Conservation (phyloP, 1,140 invertebrate species). For the Marisa cornuarietis region DNA sequence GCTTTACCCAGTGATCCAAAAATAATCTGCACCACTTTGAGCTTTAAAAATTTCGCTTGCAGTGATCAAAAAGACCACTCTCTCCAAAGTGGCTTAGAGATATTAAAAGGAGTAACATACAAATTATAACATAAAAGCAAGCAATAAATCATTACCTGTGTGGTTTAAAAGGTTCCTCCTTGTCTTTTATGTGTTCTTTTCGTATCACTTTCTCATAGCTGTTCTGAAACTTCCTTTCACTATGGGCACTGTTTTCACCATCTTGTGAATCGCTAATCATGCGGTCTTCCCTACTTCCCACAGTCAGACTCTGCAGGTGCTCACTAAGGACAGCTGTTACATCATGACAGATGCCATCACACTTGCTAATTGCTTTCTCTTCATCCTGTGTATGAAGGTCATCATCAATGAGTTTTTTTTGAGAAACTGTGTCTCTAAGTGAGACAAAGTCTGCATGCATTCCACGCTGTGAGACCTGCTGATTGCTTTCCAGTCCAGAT, state of each 20-base stretch:
- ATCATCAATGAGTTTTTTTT: background rate
- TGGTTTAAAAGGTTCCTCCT: slow-evolving; percentile 13
- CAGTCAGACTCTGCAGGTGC: background rate
- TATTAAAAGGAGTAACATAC: background rate
- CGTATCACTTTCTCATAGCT: slow-evolving; percentile 10
- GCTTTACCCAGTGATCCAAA: no score
- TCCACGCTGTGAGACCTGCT: background rate
- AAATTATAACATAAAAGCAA: background rate
- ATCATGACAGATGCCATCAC: background rate
- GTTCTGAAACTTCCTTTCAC: slow-evolving; percentile 2
- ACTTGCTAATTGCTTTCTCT: no score
- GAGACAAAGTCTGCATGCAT: background rate
- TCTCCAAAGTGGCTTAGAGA: background rate
- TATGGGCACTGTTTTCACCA: background rate
- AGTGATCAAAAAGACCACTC: no score
- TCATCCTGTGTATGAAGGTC: no score
- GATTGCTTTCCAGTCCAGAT: background rate
- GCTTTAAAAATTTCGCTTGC: no score
- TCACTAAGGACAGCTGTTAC: background rate
- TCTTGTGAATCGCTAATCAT: background rate
- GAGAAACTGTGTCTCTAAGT: background rate
- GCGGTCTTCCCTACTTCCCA: background rate
- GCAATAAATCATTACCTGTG: slow-evolving; percentile 17
- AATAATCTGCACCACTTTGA: no score
- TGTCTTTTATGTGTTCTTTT: background rate